Evolutionary conservation across 1,140 invertebrate genomes (phyloP), one percentile per base, ranked within the genome.

Genomic region (Thaumatotibia leucotreta): DNA sequence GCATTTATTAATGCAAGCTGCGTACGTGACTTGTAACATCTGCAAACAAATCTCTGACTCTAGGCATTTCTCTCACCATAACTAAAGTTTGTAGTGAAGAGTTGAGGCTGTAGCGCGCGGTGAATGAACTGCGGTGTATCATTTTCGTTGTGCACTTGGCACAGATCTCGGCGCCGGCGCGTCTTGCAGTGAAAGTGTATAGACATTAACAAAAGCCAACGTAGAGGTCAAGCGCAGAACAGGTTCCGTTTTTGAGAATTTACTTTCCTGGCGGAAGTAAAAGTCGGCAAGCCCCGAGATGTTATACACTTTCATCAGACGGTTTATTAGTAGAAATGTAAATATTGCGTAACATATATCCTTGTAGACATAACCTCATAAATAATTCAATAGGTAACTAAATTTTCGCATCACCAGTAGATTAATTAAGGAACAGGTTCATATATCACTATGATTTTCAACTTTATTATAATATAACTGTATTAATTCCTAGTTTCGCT

Each of bases 201-300:
- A 73, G 68, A 74, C 64, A 70, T 79, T 72, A 70, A 70, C 69
- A 65, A 62, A 69, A 72, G 32, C 68, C 73, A 61, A 31, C 63
- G 72, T 74, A 24, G 83, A 79, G 84, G 84, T 87, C 80, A 87
- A 79, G 67, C 74, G 67, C 68, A 75, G 22, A 86, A 82, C 83
- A 77, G 75, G 85, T 88, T 79, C 74, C 69, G 71, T 80, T 82
- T 70, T 68, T 63, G 14, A 74, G 74, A 72, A 78, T 80, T 86
- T 82, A 83, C 80, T 72, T 84, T 84, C 83, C 72, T 70, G 75
- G 45, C 80, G 76, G 75, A 81, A 82, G 82, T 83, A 83, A 84
- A 82, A 85, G 82, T 79, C 65, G 17, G 33, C 35, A 29, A 58
- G 66, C 6, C 14, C 17, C 14, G 17, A 45, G 17, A 45, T 45